Percentiles rank a stretch among this genome's conserved stretches.
phyloP scores from a whole-genome alignment of 2,888 invertebrate species.

The Polydrusus cervinus region DNA sequence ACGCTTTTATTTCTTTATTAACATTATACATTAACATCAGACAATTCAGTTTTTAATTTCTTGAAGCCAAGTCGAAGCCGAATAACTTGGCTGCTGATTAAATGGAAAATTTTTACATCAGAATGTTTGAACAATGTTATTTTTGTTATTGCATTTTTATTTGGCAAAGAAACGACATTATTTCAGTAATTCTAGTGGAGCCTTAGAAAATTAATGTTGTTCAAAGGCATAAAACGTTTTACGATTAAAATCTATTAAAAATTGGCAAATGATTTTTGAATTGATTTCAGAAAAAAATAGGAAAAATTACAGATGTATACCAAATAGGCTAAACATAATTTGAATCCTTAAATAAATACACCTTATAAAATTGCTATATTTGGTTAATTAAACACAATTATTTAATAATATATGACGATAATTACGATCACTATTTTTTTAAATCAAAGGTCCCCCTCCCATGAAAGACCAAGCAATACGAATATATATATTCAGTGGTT shows the following conservation, averaged over 20 bases:
- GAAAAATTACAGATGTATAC: no score
- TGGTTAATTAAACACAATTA: no score
- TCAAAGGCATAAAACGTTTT: conserved; percentile 1
- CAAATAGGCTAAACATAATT: no score
- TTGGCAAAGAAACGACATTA: conserved; percentile 13
- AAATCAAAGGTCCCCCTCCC: no score
- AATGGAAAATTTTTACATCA: conserved; percentile 27
- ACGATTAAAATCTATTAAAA: not conserved
- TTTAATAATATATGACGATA: no score
- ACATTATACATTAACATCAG: not conserved
- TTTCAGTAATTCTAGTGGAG: conserved; percentile 4
- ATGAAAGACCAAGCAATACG: no score
- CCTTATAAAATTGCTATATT: no score
- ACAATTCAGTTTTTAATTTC: not conserved
- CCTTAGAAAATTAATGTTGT: not conserved
- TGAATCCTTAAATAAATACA: no score
- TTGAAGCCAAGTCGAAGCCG: conserved; percentile 9
- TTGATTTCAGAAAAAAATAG: no score
- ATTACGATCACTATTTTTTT: no score
- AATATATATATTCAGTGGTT: no score
- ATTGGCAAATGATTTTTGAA: not conserved
- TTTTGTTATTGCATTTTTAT: conserved; percentile 17
- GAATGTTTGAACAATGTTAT: conserved; percentile 16
- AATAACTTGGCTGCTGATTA: conserved; percentile 26
- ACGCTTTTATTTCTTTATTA: no score